A percentile compares a stretch with the other conserved stretches of the same genome.
Conservation (phyloP, 2,888 invertebrate species). For the Litoditis marina region DNA sequence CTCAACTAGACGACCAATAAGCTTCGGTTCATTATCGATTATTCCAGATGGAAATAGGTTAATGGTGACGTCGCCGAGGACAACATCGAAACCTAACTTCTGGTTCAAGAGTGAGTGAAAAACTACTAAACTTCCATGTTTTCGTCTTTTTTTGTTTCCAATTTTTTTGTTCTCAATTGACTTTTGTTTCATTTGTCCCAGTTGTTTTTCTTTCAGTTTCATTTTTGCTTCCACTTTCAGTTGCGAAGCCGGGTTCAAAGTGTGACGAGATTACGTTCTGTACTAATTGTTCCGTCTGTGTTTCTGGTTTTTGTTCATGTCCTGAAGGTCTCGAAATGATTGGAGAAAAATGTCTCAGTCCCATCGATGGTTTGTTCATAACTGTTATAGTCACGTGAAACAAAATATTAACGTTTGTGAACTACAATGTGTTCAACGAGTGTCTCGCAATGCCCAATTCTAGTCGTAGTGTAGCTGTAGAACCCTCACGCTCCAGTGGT, state of each 20-base stretch:
- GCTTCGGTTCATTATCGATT: slow-evolving; percentile 16
- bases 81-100: slow-evolving; percentile 13
- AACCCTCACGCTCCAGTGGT: too few species aligned
- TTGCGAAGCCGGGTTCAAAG: slow-evolving; percentile 41
- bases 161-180: slow-evolving; percentile 9
- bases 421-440: too few species aligned
- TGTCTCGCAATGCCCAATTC: too few species aligned
- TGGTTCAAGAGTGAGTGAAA: slow-evolving; percentile 33
- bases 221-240: too few species aligned
- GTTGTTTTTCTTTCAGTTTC: too few species aligned
- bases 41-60: slow-evolving; percentile 6
- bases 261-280: slow-evolving; percentile 45
- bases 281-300: slow-evolving; percentile 47
- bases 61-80: background rate
- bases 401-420: too few species aligned
- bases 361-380: slow-evolving; percentile 34
- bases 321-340: slow-evolving; percentile 41
- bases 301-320: slow-evolving; percentile 47
- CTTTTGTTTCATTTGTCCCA: background rate
- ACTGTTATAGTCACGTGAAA: too few species aligned
- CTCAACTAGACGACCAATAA: too few species aligned
- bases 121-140: too few species aligned
- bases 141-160: too few species aligned
- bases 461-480: too few species aligned
- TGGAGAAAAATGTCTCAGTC: slow-evolving; percentile 43